A percentile compares a stretch with the other conserved stretches of the same genome.
Conservation (phyloP, 2,113 vertebrate genomes). For the Leuciscus idus region DNA sequence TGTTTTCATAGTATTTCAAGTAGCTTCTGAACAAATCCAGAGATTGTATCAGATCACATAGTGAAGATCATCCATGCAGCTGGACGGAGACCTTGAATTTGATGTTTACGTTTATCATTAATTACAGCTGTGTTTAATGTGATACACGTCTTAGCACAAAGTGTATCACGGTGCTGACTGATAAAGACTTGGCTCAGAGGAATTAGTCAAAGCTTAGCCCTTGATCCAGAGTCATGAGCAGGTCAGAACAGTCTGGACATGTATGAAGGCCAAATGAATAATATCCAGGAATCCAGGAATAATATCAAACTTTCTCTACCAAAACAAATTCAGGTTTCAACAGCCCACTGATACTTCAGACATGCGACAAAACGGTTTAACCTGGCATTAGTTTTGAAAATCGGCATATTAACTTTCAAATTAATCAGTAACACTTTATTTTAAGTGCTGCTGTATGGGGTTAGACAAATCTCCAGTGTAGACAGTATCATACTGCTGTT, state of each 20-base stretch:
- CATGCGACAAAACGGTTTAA: neutral
- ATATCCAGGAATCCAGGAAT: neutral
- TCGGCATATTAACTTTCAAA: neutral
- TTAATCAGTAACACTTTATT: neutral
- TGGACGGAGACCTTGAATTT: neutral
- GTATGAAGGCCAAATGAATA: slow-evolving; percentile 14
- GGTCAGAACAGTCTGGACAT: slow-evolving; percentile 39
- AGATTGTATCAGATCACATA: neutral
- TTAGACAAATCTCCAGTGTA: too few species aligned
- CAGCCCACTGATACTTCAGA: neutral
- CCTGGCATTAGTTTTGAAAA: neutral
- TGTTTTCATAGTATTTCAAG: slow-evolving; percentile 21
- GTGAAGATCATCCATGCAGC: neutral
- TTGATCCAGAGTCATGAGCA: slow-evolving; percentile 22
- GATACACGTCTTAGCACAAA: slow-evolving; percentile 13
- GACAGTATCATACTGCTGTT: too few species aligned
- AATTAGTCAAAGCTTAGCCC: slow-evolving; percentile 32
- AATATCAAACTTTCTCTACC: neutral
- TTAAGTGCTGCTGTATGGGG: too few species aligned
- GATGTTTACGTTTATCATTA: slow-evolving; percentile 2
- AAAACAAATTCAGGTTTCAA: neutral
- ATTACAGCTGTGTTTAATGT: slow-evolving; percentile 11
- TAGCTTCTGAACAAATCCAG: neutral
- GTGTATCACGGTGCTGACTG: slow-evolving; percentile 24
- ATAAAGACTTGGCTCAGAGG: slow-evolving; percentile 29